These are phyloP conservation scores for Girardinus metallicus DNA, from an alignment of 2,797 vertebrate genomes.

Conservation along the genomic window DNA sequence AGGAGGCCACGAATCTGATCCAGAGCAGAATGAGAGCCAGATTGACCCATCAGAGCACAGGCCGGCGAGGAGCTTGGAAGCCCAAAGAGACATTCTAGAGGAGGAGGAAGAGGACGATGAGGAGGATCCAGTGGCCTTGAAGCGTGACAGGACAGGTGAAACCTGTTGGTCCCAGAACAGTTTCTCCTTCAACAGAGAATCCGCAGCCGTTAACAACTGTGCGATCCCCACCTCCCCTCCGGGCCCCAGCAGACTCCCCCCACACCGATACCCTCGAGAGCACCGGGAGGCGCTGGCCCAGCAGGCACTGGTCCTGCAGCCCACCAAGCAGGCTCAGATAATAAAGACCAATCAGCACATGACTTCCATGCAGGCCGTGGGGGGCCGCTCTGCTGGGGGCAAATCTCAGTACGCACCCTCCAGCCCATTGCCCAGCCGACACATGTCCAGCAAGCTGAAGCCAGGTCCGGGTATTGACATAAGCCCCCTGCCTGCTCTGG, in stretches of 20 bases:
- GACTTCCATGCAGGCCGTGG: conserved; percentile 81
- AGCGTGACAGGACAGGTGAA: conserved; percentile 65
- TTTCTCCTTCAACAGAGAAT: conserved; percentile 79
- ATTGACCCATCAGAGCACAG: conserved; percentile 57
- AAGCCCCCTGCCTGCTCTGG: conserved; percentile 68
- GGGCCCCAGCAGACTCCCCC: conserved; percentile 66
- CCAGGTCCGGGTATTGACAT: conserved; percentile 83
- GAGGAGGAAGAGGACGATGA: conserved; percentile 73
- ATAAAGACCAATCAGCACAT: conserved; percentile 96
- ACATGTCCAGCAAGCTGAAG: conserved; percentile 76
- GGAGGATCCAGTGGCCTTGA: conserved; percentile 45
- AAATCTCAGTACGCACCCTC: conserved; percentile 86
- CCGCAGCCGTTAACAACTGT: conserved; percentile 55
- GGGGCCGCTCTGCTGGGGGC: conserved; percentile 63
- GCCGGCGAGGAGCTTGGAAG: conserved; percentile 66
- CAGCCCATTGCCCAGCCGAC: conserved; percentile 85
- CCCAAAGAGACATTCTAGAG: conserved; percentile 80
- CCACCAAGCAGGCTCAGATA: conserved; percentile 95
- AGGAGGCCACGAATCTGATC: conserved; percentile 82
- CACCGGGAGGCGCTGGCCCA: conserved; percentile 82
- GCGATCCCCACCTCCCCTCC: conserved; percentile 75
- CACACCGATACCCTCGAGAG: conserved; percentile 78
- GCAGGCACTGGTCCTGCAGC: conserved; percentile 87
- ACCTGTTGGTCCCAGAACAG: conserved; percentile 76
- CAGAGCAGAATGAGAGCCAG: conserved; percentile 85